Conservation (phyloP, 1,140 invertebrate species). For the Drosophila willistoni region DNA sequence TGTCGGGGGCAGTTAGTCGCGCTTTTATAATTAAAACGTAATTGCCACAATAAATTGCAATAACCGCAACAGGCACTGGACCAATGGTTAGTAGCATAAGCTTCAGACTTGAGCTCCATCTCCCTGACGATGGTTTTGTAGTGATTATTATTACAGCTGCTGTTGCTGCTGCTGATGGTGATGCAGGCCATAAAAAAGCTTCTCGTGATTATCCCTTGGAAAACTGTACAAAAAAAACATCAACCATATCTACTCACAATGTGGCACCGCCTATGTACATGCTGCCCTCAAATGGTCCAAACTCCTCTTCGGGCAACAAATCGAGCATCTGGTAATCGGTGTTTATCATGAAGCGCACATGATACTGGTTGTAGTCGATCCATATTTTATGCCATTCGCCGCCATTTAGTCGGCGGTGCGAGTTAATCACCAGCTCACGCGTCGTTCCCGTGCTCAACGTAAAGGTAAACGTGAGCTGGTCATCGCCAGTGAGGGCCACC, state of each 20-base stretch:
- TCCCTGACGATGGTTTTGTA: slow-evolving; percentile 44
- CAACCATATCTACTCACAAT: slow-evolving; percentile 86
- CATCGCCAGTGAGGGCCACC: slow-evolving; percentile 93
- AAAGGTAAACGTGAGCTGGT: slow-evolving; percentile 95
- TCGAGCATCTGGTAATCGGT: slow-evolving; percentile 94
- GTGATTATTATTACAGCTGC: slow-evolving; percentile 61
- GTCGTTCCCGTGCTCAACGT: slow-evolving; percentile 92
- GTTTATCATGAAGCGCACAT: slow-evolving; percentile 97
- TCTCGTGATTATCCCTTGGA: not conserved
- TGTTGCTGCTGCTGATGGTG: slow-evolving; percentile 29
- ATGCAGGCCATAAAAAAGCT: slow-evolving; percentile 61
- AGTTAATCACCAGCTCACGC: slow-evolving; percentile 91
- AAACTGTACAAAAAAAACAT: not conserved
- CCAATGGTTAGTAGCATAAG: slow-evolving; percentile 25
- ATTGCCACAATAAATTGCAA: slow-evolving; percentile 79
- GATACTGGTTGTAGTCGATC: slow-evolving; percentile 96
- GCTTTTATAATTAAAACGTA: slow-evolving; percentile 79
- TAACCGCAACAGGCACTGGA: slow-evolving; percentile 67
- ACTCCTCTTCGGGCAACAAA: slow-evolving; percentile 92
- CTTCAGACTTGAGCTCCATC: slow-evolving; percentile 23
- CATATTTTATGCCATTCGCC: slow-evolving; percentile 98
- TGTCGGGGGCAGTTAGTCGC: slow-evolving; percentile 58
- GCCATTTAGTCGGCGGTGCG: slow-evolving; percentile 91
- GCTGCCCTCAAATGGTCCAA: slow-evolving; percentile 95
- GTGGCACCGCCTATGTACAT: slow-evolving; percentile 96